A percentile compares a stretch with the other conserved stretches of the same genome.
phyloP scores from a whole-genome alignment of 2,888 invertebrate genomes.

The Hypena proboscidalis region DNA sequence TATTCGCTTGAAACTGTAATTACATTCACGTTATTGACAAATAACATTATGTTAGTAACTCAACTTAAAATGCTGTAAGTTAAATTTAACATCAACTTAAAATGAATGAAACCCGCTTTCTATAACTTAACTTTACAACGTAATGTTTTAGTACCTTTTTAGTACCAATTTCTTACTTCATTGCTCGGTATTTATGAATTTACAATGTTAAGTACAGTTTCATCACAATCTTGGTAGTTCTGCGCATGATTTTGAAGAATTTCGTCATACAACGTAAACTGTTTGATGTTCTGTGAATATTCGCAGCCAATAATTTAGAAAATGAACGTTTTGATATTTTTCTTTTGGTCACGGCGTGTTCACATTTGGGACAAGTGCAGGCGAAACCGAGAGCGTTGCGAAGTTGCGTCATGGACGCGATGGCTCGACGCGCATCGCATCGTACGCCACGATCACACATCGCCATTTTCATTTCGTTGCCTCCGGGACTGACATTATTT shows the following conservation, averaged over 20 bases:
- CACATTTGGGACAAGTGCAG: slow-evolving; percentile 82
- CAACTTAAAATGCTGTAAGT: slow-evolving; percentile 7
- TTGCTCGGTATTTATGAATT: slow-evolving; percentile 14
- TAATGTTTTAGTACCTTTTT: slow-evolving; percentile 10
- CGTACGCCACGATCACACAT: slow-evolving; percentile 59
- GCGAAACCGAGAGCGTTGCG: slow-evolving; percentile 79
- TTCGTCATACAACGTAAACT: slow-evolving; percentile 14
- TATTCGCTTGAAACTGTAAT: not conserved
- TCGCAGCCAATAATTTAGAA: slow-evolving; percentile 59
- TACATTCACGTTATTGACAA: not conserved
- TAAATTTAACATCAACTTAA: slow-evolving; percentile 13
- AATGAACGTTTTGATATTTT: slow-evolving; percentile 77
- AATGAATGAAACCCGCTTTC: slow-evolving; percentile 9
- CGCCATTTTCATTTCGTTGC: slow-evolving; percentile 59
- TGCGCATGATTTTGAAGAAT: slow-evolving; percentile 14
- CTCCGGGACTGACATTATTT: slow-evolving; percentile 42
- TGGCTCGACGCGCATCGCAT: not conserved
- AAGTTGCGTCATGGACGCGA: slow-evolving; percentile 59
- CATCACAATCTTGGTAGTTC: slow-evolving; percentile 10
- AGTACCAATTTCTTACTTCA: slow-evolving; percentile 10
- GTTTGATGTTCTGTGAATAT: slow-evolving; percentile 41
- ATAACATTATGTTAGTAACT: not conserved
- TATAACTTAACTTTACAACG: slow-evolving; percentile 9
- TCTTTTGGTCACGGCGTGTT: slow-evolving; percentile 75
- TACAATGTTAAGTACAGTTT: slow-evolving; percentile 20